Evolutionary conservation across 2,113 vertebrate genomes (phyloP).

Genomic region (Austrofundulus limnaeus): DNA sequence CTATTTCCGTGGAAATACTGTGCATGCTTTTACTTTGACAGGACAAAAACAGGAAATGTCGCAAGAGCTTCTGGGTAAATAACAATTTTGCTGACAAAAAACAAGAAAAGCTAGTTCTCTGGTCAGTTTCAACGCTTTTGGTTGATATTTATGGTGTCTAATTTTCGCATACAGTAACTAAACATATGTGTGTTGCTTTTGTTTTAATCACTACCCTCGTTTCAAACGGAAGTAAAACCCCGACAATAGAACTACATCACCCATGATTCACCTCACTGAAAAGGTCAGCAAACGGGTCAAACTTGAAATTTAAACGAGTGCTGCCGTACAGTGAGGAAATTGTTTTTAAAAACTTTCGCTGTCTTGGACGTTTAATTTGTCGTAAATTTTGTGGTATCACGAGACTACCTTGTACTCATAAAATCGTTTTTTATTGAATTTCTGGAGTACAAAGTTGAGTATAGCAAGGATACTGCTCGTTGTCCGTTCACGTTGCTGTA

Average conservation of each 20-base stretch:
- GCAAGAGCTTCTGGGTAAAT: conserved; percentile 11
- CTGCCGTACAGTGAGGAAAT: background rate
- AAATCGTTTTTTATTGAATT: background rate
- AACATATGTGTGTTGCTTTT: too few species aligned
- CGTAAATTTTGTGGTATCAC: background rate
- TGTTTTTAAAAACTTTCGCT: background rate
- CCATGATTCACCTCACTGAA: conserved; percentile 48
- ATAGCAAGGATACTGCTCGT: conserved; percentile 14
- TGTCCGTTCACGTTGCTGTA: conserved; percentile 41
- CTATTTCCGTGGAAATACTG: too few species aligned
- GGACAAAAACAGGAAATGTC: background rate
- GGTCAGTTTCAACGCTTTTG: too few species aligned
- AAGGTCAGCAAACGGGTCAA: background rate
- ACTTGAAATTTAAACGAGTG: conserved; percentile 39
- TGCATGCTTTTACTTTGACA: background rate
- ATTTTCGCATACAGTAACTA: too few species aligned
- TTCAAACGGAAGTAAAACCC: background rate
- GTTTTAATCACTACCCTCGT: background rate
- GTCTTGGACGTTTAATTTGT: too few species aligned
- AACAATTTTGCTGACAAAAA: background rate
- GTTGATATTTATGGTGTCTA: too few species aligned
- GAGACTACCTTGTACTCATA: background rate
- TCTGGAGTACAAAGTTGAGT: rapidly evolving
- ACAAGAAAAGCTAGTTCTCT: background rate
- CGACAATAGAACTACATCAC: conserved; percentile 26